Evolutionary conservation across 2,113 vertebrate species (phyloP), one percentile per base, ranked within the genome.

Genomic region (Stictonetta naevosa): DNA sequence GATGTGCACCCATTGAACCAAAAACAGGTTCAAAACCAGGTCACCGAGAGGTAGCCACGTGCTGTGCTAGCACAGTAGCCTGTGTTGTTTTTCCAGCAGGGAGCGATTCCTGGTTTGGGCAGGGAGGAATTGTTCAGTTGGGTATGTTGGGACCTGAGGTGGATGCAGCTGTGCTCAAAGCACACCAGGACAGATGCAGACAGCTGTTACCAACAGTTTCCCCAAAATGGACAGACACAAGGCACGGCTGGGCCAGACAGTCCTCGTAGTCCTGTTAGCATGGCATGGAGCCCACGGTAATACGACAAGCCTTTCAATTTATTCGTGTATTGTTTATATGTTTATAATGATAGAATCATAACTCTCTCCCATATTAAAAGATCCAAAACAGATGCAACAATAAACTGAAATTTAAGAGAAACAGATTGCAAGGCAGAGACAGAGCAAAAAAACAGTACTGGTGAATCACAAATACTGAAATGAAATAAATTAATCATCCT

Each of bases 401-500:
- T 93, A 86, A 95, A 82, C 69, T 66, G 88, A 73, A 94, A 94
- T 86, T 92, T 53, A 22, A 92, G 88, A 83, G 72, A 86, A 91
- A 84, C 82, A 96, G 87, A 82, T 82, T 90, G 82, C 2, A 62
- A 95, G 89, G 71, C 95, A 92, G 50, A 74, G 28, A 80, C 67
- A 74, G 78, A 81, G 73, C 38, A 55, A 83, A 73, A 93, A 93
- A 86, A 83, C 33, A 83, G 72, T 19, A 28, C 62, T 44, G 44
- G 44, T 86, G 88, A 96, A 92, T 93, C 92, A 95, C 83, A 93
- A 82, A 86, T 22, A 23, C 90, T 76, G 69, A 92, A 82, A 86
- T 74, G 60, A 96, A 96, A 94, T 23, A 81, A 94, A 96, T 91
- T 69, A 92, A 95, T 96, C 88, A 66, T 79, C 40, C 93, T 94